phyloP scores from a whole-genome alignment of 2,888 invertebrate species.

The Ectobius pallidus region DNA sequence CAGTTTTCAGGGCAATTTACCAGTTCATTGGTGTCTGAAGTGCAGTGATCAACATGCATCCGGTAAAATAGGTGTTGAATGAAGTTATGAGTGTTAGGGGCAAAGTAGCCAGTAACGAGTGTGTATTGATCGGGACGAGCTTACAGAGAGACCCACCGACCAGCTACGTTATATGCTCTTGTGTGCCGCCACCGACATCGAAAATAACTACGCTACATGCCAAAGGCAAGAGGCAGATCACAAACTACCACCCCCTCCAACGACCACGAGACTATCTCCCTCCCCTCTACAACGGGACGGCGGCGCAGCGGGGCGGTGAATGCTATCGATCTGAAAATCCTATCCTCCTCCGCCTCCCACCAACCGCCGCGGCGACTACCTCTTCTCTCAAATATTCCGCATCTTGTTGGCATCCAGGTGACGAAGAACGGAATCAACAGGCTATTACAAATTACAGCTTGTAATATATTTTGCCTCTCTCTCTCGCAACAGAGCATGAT shows the following conservation, averaged over 20 bases:
- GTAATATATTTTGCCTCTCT: no score
- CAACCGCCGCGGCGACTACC: neutral
- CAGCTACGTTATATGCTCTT: neutral
- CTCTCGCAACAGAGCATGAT: no score
- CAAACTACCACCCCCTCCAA: neutral
- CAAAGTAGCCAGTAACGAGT: constrained; percentile 18
- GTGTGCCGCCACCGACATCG: neutral
- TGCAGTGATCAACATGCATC: no score
- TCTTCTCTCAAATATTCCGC: no score
- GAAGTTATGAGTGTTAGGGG: no score
- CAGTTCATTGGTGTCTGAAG: no score
- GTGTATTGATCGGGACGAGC: constrained; percentile 35
- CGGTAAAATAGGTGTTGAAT: no score
- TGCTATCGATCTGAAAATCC: constrained; percentile 30
- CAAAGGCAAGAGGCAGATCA: neutral
- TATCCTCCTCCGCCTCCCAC: neutral
- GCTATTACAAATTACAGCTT: no score
- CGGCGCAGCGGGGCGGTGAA: neutral
- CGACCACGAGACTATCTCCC: neutral
- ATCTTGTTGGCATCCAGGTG: no score
- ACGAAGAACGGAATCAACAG: no score
- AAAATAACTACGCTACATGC: neutral
- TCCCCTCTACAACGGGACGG: neutral
- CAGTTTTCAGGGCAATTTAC: no score
- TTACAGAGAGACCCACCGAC: neutral